phyloP scores from a whole-genome alignment of 2,113 vertebrate genomes.

The Syngnathus typhle region DNA sequence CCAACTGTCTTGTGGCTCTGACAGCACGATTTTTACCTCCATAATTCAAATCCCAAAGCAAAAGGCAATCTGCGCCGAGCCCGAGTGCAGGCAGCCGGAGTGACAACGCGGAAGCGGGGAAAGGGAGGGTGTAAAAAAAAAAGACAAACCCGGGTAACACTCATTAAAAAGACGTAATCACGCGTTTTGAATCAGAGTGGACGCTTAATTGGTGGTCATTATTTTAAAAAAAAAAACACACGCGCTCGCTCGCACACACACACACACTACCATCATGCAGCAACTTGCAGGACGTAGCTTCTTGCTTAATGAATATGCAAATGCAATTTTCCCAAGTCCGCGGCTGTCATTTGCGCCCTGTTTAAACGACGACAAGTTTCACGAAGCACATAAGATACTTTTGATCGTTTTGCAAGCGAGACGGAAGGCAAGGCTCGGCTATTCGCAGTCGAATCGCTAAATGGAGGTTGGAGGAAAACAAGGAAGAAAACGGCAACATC shows the following conservation, averaged over 20 bases:
- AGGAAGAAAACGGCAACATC: slow-evolving; percentile 18
- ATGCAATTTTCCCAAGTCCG: slow-evolving; percentile 36
- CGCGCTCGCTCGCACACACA: neutral
- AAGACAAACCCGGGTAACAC: slow-evolving; percentile 15
- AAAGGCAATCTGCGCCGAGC: slow-evolving; percentile 83
- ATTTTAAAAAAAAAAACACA: slow-evolving; percentile 9
- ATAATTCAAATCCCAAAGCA: slow-evolving; percentile 99
- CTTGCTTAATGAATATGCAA: slow-evolving; percentile 58
- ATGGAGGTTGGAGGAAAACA: slow-evolving; percentile 16
- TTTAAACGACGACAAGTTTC: slow-evolving; percentile 43
- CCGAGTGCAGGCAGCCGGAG: slow-evolving; percentile 72
- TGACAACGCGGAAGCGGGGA: slow-evolving; percentile 46
- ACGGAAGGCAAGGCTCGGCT: neutral
- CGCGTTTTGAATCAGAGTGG: slow-evolving; percentile 44
- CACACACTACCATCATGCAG: neutral
- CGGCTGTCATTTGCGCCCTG: slow-evolving; percentile 47
- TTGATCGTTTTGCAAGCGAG: neutral
- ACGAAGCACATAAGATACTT: neutral
- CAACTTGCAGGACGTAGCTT: neutral
- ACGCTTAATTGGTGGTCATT: slow-evolving; percentile 22
- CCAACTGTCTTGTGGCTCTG: slow-evolving; percentile 99
- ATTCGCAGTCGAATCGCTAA: slow-evolving; percentile 4
- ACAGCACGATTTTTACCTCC: slow-evolving; percentile 99
- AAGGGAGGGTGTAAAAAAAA: neutral
- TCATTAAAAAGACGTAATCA: slow-evolving; percentile 39